Evolutionary conservation across 1,140 invertebrate species (phyloP).

Genomic region (Amyelois transitella): DNA sequence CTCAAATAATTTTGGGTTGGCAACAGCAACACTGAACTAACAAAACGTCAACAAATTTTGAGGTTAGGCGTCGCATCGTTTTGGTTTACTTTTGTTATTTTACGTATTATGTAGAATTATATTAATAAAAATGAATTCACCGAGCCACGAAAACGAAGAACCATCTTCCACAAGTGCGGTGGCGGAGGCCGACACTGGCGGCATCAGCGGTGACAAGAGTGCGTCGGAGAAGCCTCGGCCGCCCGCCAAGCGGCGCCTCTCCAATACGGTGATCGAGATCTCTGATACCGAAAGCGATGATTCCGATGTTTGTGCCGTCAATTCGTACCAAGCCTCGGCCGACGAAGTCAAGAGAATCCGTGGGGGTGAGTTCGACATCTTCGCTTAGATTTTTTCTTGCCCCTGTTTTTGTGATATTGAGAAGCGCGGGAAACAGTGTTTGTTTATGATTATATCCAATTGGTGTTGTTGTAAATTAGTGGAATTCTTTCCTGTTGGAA

Average conservation of each 20-base stretch:
- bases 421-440: slow-evolving; percentile 40
- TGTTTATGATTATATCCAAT: slow-evolving; percentile 20
- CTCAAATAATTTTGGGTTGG: no score
- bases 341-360: slow-evolving; percentile 70
- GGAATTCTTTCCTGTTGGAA: slow-evolving; percentile 1
- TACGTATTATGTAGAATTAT: slow-evolving; percentile 60
- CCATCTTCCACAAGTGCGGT: slow-evolving; percentile 35
- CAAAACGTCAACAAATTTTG: slow-evolving; percentile 54
- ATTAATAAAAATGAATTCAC: slow-evolving; percentile 53
- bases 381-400: not conserved
- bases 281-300: slow-evolving; percentile 69
- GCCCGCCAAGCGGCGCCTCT: slow-evolving; percentile 59
- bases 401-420: not conserved
- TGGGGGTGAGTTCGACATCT: slow-evolving; percentile 34
- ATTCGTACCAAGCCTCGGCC: slow-evolving; percentile 65
- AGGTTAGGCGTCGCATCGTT: slow-evolving; percentile 66
- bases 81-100: slow-evolving; percentile 50
- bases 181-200: slow-evolving; percentile 11
- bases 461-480: not conserved
- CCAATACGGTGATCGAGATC: slow-evolving; percentile 59
- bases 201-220: slow-evolving; percentile 22
- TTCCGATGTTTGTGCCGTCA: slow-evolving; percentile 70
- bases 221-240: slow-evolving; percentile 29
- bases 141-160: slow-evolving; percentile 49
- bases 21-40: no score